Percentiles rank a stretch among this genome's conserved stretches.
phyloP scores from a whole-genome alignment of 2,888 invertebrate species.

The Xiphydria camelus region DNA sequence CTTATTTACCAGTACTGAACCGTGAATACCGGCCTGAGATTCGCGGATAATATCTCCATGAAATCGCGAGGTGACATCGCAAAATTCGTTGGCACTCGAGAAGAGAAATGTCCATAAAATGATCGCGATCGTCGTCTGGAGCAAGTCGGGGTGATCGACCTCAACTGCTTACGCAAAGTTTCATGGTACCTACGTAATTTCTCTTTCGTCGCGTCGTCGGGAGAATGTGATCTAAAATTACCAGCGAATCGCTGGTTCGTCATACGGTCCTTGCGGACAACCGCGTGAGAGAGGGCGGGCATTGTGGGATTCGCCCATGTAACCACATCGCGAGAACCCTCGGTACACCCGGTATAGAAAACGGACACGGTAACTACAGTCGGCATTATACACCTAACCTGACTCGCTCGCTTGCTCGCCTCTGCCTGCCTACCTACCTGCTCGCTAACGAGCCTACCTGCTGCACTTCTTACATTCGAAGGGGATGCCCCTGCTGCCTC shows the following conservation, averaged over 20 bases:
- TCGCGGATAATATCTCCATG: no score
- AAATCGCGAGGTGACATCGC: no score
- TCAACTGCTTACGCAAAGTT: not conserved
- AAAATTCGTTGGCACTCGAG: no score
- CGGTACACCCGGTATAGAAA: slow-evolving; percentile 47
- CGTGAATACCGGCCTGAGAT: no score
- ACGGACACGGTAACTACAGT: slow-evolving; percentile 46
- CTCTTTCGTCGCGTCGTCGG: not conserved
- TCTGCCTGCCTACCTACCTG: slow-evolving; percentile 51
- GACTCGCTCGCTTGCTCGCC: slow-evolving; percentile 27
- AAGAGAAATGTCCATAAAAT: no score
- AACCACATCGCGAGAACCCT: not conserved
- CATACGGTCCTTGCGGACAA: not conserved
- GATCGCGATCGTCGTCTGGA: no score
- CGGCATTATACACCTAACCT: slow-evolving; percentile 43
- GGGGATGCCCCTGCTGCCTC: slow-evolving; percentile 35
- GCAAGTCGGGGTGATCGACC: slow-evolving; percentile 3
- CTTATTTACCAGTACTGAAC: no score
- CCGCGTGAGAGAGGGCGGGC: no score
- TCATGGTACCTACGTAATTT: not conserved
- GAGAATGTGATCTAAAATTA: no score
- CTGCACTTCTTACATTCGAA: slow-evolving; percentile 54
- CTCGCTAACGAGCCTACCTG: slow-evolving; percentile 56
- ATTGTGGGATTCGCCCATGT: no score
- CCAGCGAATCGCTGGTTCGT: not conserved